Evolutionary conservation across 2,797 vertebrate species (phyloP).

Genomic region (Danio albolineatus): DNA sequence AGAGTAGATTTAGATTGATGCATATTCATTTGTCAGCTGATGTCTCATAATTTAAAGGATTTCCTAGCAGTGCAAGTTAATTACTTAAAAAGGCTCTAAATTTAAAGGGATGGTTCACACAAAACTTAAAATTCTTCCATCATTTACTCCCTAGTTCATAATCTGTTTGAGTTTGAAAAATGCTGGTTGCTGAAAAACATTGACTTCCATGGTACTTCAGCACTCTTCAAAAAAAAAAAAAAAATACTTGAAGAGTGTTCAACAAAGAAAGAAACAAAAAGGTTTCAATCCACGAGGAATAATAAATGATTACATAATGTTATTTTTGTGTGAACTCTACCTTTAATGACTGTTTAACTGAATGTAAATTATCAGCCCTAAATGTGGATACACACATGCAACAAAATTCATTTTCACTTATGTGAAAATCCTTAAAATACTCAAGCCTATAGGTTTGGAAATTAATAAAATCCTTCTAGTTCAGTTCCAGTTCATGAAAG

Average conservation of each 20-base stretch:
- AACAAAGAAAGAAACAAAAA: too few relatives aligned
- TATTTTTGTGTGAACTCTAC: too few relatives aligned
- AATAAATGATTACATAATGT: too few relatives aligned
- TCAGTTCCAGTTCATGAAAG: constrained; percentile 26
- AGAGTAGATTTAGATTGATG: not conserved
- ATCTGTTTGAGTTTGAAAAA: too few relatives aligned
- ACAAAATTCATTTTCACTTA: constrained; percentile 16
- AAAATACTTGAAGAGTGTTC: too few relatives aligned
- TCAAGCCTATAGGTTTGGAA: not conserved
- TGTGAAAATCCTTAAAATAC: constrained; percentile 31
- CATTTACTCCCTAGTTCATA: too few relatives aligned
- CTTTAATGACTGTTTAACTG: too few relatives aligned
- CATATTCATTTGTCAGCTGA: constrained; percentile 20
- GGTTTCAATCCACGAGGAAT: too few relatives aligned
- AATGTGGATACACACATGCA: constrained; percentile 5
- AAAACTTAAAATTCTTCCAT: too few relatives aligned
- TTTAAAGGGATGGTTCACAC: not conserved
- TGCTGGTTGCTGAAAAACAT: too few relatives aligned
- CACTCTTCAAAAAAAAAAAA: too few relatives aligned
- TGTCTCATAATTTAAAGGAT: not conserved
- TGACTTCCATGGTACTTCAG: too few relatives aligned
- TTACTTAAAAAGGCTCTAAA: not conserved
- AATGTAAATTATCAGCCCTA: not conserved
- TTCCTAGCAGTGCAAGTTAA: not conserved
- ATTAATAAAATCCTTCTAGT: constrained; percentile 7